Conservation (phyloP, 2,113 vertebrate species). For the Actenoides hombroni region DNA sequence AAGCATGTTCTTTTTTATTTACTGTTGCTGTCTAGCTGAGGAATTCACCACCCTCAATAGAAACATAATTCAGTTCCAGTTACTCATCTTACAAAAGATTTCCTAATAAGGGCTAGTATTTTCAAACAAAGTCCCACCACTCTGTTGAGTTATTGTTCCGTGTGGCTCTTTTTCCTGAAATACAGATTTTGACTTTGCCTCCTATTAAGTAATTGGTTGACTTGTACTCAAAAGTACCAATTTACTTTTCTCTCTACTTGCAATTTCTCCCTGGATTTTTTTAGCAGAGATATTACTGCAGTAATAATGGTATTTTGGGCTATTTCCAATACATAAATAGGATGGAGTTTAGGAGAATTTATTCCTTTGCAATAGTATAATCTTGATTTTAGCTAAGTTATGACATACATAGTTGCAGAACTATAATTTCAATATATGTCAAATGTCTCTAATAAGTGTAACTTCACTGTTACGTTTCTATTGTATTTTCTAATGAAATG, state of each 20-base stretch:
- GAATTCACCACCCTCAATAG: conserved; percentile 73
- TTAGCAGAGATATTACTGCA: neutral
- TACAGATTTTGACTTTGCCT: conserved; percentile 25
- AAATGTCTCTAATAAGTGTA: neutral
- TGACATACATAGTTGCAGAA: neutral
- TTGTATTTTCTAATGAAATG: neutral
- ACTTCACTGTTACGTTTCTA: neutral
- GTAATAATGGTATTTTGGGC: neutral
- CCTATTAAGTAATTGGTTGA: neutral
- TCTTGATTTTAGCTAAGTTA: neutral
- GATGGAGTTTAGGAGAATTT: neutral
- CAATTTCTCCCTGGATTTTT: neutral
- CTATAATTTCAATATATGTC: neutral
- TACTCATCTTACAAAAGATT: conserved; percentile 73
- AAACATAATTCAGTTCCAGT: conserved; percentile 59
- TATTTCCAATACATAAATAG: neutral
- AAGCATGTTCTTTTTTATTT: conserved; percentile 72
- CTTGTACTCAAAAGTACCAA: neutral
- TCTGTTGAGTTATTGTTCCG: conserved; percentile 22
- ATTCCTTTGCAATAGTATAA: neutral
- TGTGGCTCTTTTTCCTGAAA: conserved; percentile 45
- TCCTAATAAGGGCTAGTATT: conserved; percentile 78
- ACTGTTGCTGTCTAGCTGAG: conserved; percentile 58
- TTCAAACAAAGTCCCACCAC: conserved; percentile 56
- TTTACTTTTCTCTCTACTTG: neutral